Evolutionary conservation across 2,797 vertebrate species (phyloP), one percentile per base, ranked within the genome.

Genomic region (Perodicticus potto): DNA sequence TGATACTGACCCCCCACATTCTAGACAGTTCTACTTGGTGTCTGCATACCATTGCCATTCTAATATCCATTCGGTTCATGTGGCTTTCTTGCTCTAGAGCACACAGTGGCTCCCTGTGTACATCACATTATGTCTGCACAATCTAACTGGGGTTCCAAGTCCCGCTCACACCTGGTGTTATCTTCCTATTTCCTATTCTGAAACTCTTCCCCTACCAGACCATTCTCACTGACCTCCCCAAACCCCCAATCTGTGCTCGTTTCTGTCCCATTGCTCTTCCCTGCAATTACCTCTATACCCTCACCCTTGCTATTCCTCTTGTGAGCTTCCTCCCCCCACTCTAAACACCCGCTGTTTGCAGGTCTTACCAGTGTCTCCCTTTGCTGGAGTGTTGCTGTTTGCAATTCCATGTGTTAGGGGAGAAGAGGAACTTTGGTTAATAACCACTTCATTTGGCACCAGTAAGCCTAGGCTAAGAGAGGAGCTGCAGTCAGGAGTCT

Each of bases 391-490:
- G 19, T 10, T 29, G 27, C 61, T 90, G 77, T 63, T 72, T 87
- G 43, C 57, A 72, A 22, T 92, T 91, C 72, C 70, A 55, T 37
- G 2, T 20, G 34, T 86, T 80, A 40, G 80, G 2, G 12, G 25
- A 27, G 37, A 2, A 3, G n/a, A 59, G 12, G 12, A 22, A 16
- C 83, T 89, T 27, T 3, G 45, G 86, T 77, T 96, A 89, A 93
- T 92, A 73, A 87, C 85, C 73, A 49, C 87, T 83, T 89, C 67
- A 23, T 80, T 92, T 93, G 95, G 94, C 95, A 96, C 94, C 74
- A 43, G 77, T 40, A 67, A 96, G 53, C 86, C 65, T 2, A 81
- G 73, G 91, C 76, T 29, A 0, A 82, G 65, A 92, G 59, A 61
- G 77, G 20, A 93, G 59, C 73, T 27, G 2, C 6, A 34, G 91